phyloP scores from a whole-genome alignment of 2,797 vertebrate species.

The Anableps anableps region DNA sequence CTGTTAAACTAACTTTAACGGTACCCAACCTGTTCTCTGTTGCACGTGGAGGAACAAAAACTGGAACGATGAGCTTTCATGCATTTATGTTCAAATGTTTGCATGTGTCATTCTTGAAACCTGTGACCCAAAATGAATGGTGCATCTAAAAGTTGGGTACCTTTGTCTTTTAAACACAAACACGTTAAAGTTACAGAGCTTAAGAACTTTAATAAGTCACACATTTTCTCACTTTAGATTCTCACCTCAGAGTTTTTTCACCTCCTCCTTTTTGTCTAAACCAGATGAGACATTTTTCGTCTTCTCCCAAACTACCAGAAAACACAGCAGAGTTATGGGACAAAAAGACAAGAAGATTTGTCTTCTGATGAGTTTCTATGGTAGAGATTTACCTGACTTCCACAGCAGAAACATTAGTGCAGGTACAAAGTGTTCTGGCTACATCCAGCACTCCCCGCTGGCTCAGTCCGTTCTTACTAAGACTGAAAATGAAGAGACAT shows the following conservation, averaged over 20 bases:
- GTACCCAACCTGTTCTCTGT: neutral
- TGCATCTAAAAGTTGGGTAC: no score
- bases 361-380: neutral
- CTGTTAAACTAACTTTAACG: neutral
- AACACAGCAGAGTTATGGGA: slow-evolving; percentile 5
- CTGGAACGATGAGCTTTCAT: neutral
- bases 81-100: no score
- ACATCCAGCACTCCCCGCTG: slow-evolving; percentile 80
- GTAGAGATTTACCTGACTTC: slow-evolving; percentile 78
- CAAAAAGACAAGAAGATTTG: neutral
- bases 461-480: slow-evolving; percentile 84
- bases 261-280: slow-evolving; percentile 61
- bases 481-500: slow-evolving; percentile 72
- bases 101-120: no score
- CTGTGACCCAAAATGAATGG: no score
- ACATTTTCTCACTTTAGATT: neutral
- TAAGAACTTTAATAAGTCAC: neutral
- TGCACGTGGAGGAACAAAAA: neutral
- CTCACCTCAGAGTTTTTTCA: slow-evolving; percentile 83
- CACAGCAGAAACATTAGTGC: slow-evolving; percentile 64
- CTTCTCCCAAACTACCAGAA: slow-evolving; percentile 78
- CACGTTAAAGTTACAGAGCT: no score
- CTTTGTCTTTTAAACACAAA: no score
- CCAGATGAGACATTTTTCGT: slow-evolving; percentile 78
- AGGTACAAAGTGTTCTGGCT: slow-evolving; percentile 70